Evolutionary conservation across 2,888 invertebrate genomes (phyloP), one percentile per base, ranked within the genome.

Genomic region (Drosophila meridiana): DNA sequence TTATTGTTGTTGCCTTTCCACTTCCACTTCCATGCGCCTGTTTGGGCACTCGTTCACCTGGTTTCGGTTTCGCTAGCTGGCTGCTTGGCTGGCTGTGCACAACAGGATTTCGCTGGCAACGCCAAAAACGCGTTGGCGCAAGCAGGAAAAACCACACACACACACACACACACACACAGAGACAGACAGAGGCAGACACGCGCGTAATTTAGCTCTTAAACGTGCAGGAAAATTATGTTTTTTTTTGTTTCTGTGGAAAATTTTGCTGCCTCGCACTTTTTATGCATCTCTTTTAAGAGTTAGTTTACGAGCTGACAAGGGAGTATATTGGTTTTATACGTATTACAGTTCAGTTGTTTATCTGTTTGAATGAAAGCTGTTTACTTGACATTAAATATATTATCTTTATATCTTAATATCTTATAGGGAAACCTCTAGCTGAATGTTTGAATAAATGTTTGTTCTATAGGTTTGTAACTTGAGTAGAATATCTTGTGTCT

Each of bases 31-130:
- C 73, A 74, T 73, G 78, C 70, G 72, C 71, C 64, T 70, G 80
- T 76, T 73, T 70, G 60, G 70, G 71, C 76, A 84, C 89, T 79
- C 73, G 87, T 87, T 89, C 84, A 89, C 87, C 90, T 89, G 85
- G 89, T 87, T 84, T 83, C 70, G 66, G 80, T 82, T 75, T 75
- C 68, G 78, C 73, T 76, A 66, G 66, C 72, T 67, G 60, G 80
- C 73, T 52, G 34, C 52, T 52, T 52, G 50, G 11, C 50, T 52
- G 50, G 34, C 50, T 52, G 3, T 74, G 82, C 70, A 76, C 80
- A 87, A 87, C 87, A 87, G 87, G 87, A 87, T 87, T 87, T 82
- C 64, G 64, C 62, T 38, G 73, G 47, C 72, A 52, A 42, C 63
- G 64, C 65, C 71, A 76, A 81, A 78, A 78, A 73, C 81, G 87